Base-by-base conservation (phyloP, 2,888 invertebrate genomes). In the Andrena hattorfiana region DNA sequence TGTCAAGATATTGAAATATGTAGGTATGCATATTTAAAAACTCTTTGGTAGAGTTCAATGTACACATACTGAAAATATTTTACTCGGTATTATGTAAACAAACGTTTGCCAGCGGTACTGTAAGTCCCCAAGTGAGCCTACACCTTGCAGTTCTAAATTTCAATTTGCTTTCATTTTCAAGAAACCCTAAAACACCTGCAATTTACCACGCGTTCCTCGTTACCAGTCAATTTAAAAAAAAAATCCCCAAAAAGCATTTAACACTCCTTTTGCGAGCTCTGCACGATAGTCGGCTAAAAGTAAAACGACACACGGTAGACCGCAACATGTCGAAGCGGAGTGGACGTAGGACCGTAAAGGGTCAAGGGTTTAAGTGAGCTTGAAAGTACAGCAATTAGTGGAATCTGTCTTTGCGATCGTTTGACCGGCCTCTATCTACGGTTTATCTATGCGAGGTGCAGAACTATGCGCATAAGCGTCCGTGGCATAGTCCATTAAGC, bases 301-400 rank as follows among this genome's bases (percentile, higher is more conserved):
- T 51, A 23, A 63, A 51, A 64, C 23, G 35, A 16, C 54, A 64
- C 23, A 64, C 10, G 42, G 35, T 10, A 4, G 28, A 10, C 28
- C 16, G 28, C 20, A 28, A 23, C 10, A 1, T 8, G 56, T 16
- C 8, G 0, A 28, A 28, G 51, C 35, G 26, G 23, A 20, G 20
- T 28, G 66, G 42, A 30, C 56, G 26, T 13, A 26, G 35, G 26
- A 51, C 20, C 66, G 73, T 20, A 56, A 66, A 56, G 66, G 73
- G 56, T 73, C 66, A 56, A 56, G 28, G 66, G 73, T 26, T 26
- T 42, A 66, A 73, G 64, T 35, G 28, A 51, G 60, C 60, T 48
- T 28, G 75, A 69, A 69, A 51, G 75, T 76, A 68, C 48, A 59
- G 66, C 77, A 83, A 83, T 82, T 84, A 82, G 83, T 13, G 23